Conservation (phyloP, 2,797 vertebrate species). For the Rhinella marina region DNA sequence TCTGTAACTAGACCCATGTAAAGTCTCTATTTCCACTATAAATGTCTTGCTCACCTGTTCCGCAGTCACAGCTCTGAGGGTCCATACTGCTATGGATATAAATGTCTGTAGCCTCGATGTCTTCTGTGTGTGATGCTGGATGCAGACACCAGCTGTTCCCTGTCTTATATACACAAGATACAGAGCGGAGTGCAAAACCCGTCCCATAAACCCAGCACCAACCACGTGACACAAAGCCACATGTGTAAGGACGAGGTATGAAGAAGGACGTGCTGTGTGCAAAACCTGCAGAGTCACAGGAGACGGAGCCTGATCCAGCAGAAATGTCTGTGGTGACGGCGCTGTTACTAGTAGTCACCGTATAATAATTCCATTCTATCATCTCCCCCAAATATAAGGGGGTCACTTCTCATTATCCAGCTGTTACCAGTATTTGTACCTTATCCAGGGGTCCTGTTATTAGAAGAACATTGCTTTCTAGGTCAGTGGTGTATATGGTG, state of each 20-base stretch:
- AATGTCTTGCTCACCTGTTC: neutral
- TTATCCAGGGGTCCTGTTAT: too few species aligned
- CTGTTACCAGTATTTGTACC: too few species aligned
- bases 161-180: neutral
- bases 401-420: too few species aligned
- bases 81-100: neutral
- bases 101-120: neutral
- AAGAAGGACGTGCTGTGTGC: neutral
- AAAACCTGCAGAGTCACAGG: neutral
- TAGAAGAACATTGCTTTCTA: too few species aligned
- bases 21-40: neutral
- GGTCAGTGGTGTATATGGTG: too few species aligned
- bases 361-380: too few species aligned
- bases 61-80: constrained; percentile 3
- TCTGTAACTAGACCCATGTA: neutral
- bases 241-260: neutral
- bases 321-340: neutral
- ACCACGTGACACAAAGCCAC: neutral
- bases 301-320: neutral
- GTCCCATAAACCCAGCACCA: neutral
- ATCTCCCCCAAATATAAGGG: too few species aligned
- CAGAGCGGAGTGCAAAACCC: constrained; percentile 2
- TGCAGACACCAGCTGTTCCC: neutral
- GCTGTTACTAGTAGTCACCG: neutral
- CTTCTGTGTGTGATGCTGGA: neutral